phyloP scores from a whole-genome alignment of 2,888 invertebrate genomes.

The Coenonympha arcania region DNA sequence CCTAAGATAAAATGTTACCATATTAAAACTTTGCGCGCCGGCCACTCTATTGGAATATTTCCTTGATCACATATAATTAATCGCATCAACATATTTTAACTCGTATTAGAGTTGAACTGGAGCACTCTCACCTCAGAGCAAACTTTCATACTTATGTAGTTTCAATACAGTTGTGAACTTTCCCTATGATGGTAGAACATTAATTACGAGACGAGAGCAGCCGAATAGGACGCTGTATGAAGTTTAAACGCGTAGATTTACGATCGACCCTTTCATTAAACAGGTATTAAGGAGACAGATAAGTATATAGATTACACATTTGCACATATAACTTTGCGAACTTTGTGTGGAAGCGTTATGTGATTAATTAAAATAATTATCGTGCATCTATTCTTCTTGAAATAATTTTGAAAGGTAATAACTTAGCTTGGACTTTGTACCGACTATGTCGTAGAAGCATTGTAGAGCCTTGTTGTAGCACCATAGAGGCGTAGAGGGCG shows the following conservation, averaged over 20 bases:
- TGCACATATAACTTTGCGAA: constrained; percentile 58
- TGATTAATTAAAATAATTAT: constrained; percentile 55
- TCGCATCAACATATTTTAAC: constrained; percentile 57
- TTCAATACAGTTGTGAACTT: constrained; percentile 69
- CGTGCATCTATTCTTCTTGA: constrained; percentile 38
- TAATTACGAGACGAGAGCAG: constrained; percentile 63
- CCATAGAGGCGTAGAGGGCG: no score
- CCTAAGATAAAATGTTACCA: constrained; percentile 27
- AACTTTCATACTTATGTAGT: constrained; percentile 67
- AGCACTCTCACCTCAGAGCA: constrained; percentile 59
- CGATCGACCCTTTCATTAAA: constrained; percentile 73
- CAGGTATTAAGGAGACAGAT: constrained; percentile 71
- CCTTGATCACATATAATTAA: constrained; percentile 38
- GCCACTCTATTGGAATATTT: constrained; percentile 26
- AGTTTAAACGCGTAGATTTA: constrained; percentile 71
- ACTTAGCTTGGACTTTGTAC: not conserved
- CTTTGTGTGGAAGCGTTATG: constrained; percentile 57
- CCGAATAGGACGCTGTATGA: constrained; percentile 65
- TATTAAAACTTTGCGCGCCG: constrained; percentile 24
- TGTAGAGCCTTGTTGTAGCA: not conserved
- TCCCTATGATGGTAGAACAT: constrained; percentile 65
- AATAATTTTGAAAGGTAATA: not conserved
- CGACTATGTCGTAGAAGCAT: not conserved
- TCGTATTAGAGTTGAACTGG: constrained; percentile 59
- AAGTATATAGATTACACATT: constrained; percentile 63